These are phyloP conservation scores for Heliornis fulica DNA, from an alignment of 2,113 vertebrate species.

Conservation along the genomic window DNA sequence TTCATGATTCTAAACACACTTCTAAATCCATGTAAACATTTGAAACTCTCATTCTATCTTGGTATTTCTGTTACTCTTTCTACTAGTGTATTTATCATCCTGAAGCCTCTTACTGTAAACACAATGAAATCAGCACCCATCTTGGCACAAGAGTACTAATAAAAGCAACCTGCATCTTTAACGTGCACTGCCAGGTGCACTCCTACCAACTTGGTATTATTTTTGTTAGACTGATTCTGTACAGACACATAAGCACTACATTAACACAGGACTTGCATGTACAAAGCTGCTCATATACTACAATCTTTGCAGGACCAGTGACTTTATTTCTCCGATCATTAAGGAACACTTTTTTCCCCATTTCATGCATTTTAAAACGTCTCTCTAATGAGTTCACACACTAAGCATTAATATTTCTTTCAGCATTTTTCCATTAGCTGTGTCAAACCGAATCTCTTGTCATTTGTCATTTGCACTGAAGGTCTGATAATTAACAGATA, in stretches of 20 bases:
- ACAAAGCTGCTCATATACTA: neutral
- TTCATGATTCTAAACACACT: neutral
- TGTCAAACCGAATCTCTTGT: neutral
- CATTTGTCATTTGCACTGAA: neutral
- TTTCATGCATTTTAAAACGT: constrained; percentile 19
- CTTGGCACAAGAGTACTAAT: neutral
- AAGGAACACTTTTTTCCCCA: neutral
- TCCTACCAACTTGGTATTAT: neutral
- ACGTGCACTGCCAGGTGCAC: fast-evolving
- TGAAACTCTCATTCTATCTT: neutral
- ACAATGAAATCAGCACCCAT: neutral
- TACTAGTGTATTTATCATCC: neutral
- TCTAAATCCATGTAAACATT: neutral
- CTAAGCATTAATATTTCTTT: neutral
- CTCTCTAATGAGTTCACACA: neutral
- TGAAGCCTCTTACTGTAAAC: neutral
- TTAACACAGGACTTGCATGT: neutral
- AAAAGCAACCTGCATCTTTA: neutral
- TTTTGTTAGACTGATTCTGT: neutral
- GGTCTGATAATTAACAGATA: neutral
- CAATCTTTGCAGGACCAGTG: neutral
- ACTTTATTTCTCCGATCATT: neutral
- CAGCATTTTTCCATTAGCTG: constrained; percentile 20
- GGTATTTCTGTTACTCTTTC: neutral
- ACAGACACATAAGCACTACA: neutral